These are phyloP conservation scores for Tyto alba DNA, from an alignment of 2,113 vertebrate genomes.

Conservation along the genomic window DNA sequence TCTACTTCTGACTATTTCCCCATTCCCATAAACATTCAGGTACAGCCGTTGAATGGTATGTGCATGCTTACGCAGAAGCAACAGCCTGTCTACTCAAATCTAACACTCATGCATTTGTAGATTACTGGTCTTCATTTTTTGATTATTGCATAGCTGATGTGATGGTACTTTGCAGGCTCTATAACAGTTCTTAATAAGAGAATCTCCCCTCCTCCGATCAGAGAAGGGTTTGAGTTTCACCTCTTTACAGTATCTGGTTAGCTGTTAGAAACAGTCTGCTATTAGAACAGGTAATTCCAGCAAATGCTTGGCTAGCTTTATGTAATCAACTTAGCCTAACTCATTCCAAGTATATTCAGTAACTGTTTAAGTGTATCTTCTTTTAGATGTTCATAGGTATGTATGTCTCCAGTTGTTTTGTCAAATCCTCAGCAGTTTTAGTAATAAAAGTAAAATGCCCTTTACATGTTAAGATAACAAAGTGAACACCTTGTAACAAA, in stretches of 20 bases:
- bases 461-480: not conserved
- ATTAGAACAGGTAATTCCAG: not conserved
- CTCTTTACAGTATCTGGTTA: not conserved
- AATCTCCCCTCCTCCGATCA: not conserved
- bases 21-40: not conserved
- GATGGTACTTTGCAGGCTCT: not conserved
- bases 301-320: not conserved
- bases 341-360: not conserved
- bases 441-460: not conserved
- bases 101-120: not conserved
- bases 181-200: not conserved
- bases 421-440: no score
- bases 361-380: not conserved
- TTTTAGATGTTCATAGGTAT: not conserved
- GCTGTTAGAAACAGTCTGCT: not conserved
- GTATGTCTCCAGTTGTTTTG: not conserved
- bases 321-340: not conserved
- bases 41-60: not conserved
- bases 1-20: not conserved
- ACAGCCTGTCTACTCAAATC: not conserved
- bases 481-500: not conserved
- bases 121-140: not conserved
- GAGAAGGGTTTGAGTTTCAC: not conserved
- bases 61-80: not conserved
- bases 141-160: not conserved